phyloP scores from a whole-genome alignment of 2,888 invertebrate species.

The Polydrusus pterygomalis region DNA sequence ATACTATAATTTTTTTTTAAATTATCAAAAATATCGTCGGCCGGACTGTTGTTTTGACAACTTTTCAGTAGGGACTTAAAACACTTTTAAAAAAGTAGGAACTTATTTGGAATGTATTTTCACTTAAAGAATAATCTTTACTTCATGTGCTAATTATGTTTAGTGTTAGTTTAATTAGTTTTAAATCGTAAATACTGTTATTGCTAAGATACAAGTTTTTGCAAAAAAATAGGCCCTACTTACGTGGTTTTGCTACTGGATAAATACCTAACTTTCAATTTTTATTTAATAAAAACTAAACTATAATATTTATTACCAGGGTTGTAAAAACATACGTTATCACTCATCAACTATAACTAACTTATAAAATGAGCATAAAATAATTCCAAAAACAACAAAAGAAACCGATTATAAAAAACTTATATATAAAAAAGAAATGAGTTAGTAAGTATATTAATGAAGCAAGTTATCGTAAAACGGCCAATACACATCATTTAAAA shows the following conservation, averaged over 20 bases:
- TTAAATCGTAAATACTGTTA: not conserved
- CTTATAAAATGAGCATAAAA: not conserved
- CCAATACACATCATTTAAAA: conserved; percentile 2
- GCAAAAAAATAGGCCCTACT: no score
- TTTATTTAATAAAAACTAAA: not conserved
- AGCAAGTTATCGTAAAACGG: not conserved
- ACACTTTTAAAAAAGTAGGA: not conserved
- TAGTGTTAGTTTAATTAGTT: not conserved
- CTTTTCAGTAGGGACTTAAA: not conserved
- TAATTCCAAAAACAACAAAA: not conserved
- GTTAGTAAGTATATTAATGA: not conserved
- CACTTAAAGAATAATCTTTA: not conserved
- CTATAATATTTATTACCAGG: not conserved
- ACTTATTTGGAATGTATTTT: not conserved
- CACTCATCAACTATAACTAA: not conserved
- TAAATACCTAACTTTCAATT: not conserved
- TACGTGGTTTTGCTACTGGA: no score
- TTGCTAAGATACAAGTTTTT: not conserved
- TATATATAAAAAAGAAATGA: not conserved
- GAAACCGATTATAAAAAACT: not conserved
- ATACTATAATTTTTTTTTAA: no score
- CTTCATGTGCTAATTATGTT: not conserved
- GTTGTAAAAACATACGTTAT: not conserved
- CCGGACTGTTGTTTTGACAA: not conserved
- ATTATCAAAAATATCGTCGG: conserved; percentile 5